Evolutionary conservation across 1,140 invertebrate species (phyloP), one percentile per base, ranked within the genome.

Genomic region (Drosophila eugracilis): DNA sequence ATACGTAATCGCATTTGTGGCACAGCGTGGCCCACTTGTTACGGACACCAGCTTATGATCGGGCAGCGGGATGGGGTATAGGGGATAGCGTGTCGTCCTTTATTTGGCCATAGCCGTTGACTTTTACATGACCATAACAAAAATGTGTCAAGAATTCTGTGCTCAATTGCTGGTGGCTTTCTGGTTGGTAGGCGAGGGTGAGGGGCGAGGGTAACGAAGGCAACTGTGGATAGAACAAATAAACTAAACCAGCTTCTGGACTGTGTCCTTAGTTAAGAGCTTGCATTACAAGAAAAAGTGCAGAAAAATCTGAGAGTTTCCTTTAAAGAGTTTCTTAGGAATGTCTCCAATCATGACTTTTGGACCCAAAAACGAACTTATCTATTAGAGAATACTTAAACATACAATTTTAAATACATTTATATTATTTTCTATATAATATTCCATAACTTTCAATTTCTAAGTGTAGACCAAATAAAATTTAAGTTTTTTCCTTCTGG

Each of bases 1-100:
- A 81, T 81, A 80, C 78, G 78, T 81, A 80, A 80, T 80, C 78
- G 60, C 72, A 81, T 80, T 81, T 81, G 78, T 80, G 75, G 59
- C 67, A 81, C 72, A 54, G 72, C 57, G 77, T 54, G 69, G 65
- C 78, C 67, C 69, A 76, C 77, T 72, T 80, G 78, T 80, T 80
- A 71, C 50, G 47, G 44, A 76, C 54, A 76, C 60, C 59, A 53
- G 30, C 24, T 39, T 21, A 5, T n/a, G 41, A 32, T 1, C 6
- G 22, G n/a, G 42, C 22, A 7, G n/a, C 1, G 41, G 24, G 7
- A 6, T 6, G 15, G 5, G 15, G 10, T 9, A 12, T 21, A 2
- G 1, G 7, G 42, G n/a, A 22, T 12, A 21, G 49, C 54, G 41
- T 66, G 77, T 66, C 73, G 60, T 55, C 69, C 54, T 73, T 80